These are phyloP conservation scores for Notoglanidium macrostoma DNA, from an alignment of 2,797 vertebrate genomes.

Conservation along the genomic window DNA sequence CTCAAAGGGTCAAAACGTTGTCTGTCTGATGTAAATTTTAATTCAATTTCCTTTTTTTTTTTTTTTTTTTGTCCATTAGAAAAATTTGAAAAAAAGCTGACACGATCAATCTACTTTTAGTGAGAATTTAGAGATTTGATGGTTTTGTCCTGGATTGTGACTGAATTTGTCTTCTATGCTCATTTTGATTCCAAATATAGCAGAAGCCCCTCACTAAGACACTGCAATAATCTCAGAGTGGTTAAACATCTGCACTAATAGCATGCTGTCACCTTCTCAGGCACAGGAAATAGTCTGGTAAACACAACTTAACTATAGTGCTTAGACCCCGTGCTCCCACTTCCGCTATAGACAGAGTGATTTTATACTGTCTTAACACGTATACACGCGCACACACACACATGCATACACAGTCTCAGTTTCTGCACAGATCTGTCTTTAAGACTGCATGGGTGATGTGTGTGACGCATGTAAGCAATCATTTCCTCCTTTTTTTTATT, in stretches of 20 bases:
- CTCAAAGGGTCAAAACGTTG: not conserved
- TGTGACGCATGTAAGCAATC: not conserved
- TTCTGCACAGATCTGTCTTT: not conserved
- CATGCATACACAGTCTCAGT: not conserved
- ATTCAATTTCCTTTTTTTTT: not conserved
- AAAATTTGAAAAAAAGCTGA: not conserved
- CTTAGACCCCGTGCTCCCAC: not conserved
- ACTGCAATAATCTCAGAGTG: constrained; percentile 10
- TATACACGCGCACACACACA: too few relatives aligned
- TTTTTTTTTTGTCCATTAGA: too few relatives aligned
- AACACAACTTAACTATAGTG: constrained; percentile 26
- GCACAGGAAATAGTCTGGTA: constrained; percentile 55
- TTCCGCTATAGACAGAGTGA: constrained; percentile 32
- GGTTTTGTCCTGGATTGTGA: not conserved
- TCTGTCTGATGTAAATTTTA: not conserved
- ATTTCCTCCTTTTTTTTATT: not conserved
- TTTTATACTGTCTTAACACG: not conserved
- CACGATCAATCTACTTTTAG: too few relatives aligned
- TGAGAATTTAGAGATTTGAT: too few relatives aligned
- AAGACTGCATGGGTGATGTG: not conserved
- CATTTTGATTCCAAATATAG: not conserved
- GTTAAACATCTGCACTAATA: constrained; percentile 31
- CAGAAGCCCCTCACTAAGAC: not conserved
- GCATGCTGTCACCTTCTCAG: constrained; percentile 26
- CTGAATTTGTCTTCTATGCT: not conserved